Evolutionary conservation across 2,888 invertebrate species (phyloP), one percentile per base, ranked within the genome.

Genomic region (Eretmocerus hayati): DNA sequence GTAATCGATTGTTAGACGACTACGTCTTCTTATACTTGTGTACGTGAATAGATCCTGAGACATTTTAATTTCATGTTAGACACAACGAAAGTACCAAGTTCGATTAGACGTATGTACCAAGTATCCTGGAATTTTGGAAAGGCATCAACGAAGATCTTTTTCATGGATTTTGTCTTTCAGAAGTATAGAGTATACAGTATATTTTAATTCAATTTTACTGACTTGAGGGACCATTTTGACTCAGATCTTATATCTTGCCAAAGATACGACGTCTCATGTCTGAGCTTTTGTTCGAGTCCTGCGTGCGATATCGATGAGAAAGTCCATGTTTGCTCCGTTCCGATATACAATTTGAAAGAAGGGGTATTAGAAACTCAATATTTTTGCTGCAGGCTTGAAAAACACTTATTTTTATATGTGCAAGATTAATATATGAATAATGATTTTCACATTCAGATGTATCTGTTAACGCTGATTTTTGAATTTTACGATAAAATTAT

Each of bases 11-110:
- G n/a, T n/a, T n/a, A n/a, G n/a, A n/a, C n/a, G n/a, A n/a, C n/a
- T n/a, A n/a, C n/a, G n/a, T n/a, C n/a, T n/a, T n/a, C n/a, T n/a
- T n/a, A n/a, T n/a, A n/a, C n/a, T n/a, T n/a, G n/a, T n/a, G n/a
- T n/a, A n/a, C n/a, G n/a, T n/a, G n/a, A n/a, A n/a, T n/a, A n/a
- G n/a, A n/a, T n/a, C n/a, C n/a, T n/a, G n/a, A n/a, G n/a, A n/a
- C 39, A 19, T 13, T 42, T 46, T 50, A n/a, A 48, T 40, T 50
- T 26, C 31, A 46, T 48, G 42, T 50, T 54, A 40, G 50, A 46
- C 40, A 54, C 53, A 54, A 54, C 53, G 53, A 54, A 54, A 50
- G 50, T 48, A 50, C 42, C 53, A 46, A 50, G 43, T 48, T 48
- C 48, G 46, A 50, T 53, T 50, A 18, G 4, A 15, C 9, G 11